phyloP scores from a whole-genome alignment of 2,888 invertebrate species.

The Ypsolopha sequella region DNA sequence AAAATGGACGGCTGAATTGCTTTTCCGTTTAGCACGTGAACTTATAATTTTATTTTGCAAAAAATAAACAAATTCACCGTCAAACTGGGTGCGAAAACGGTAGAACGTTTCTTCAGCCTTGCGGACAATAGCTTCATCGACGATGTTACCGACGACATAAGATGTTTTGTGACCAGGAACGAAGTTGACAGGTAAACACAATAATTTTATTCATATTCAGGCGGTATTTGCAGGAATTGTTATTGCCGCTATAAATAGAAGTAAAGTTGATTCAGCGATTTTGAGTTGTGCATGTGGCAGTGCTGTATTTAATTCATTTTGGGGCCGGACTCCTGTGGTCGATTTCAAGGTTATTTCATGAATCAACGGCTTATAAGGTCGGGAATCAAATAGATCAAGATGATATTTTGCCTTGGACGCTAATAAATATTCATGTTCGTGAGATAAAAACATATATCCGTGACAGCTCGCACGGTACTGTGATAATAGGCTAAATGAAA shows the following conservation, averaged over 20 bases:
- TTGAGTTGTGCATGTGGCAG: not conserved
- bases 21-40: slow-evolving; percentile 45
- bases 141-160: slow-evolving; percentile 64
- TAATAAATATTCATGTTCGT: slow-evolving; percentile 30
- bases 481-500: no score
- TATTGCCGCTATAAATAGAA: not conserved
- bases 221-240: not conserved
- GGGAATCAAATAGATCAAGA: slow-evolving; percentile 33
- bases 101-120: slow-evolving; percentile 57
- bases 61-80: slow-evolving; percentile 20
- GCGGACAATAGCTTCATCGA: slow-evolving; percentile 62
- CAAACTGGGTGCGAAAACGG: slow-evolving; percentile 70
- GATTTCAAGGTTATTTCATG: slow-evolving; percentile 55
- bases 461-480: not conserved
- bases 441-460: slow-evolving; percentile 1
- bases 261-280: not conserved
- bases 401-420: slow-evolving; percentile 37
- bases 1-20: slow-evolving; percentile 38
- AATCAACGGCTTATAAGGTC: slow-evolving; percentile 34
- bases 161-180: slow-evolving; percentile 58
- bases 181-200: slow-evolving; percentile 66
- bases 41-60: slow-evolving; percentile 18
- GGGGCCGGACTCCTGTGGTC: slow-evolving; percentile 12
- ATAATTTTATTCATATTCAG: slow-evolving; percentile 24
- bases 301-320: slow-evolving; percentile 4